These are phyloP conservation scores for Aquatica leii DNA, from an alignment of 2,888 invertebrate species.

Conservation along the genomic window DNA sequence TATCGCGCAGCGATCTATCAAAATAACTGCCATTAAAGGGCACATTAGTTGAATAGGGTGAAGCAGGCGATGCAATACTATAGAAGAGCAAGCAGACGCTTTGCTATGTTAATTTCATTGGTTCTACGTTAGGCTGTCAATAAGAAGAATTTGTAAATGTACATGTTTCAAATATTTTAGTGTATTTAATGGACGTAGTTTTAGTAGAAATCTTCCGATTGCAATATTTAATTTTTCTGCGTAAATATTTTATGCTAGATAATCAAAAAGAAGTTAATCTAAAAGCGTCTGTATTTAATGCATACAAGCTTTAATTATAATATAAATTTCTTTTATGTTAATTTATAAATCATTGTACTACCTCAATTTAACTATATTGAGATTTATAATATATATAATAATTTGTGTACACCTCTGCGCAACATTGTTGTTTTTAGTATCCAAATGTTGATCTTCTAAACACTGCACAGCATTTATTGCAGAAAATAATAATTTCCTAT, in stretches of 20 bases:
- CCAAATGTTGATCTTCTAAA: too few relatives aligned
- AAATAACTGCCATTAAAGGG: constrained; percentile 31
- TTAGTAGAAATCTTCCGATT: constrained; percentile 34
- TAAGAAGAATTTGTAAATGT: constrained; percentile 37
- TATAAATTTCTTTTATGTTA: too few relatives aligned
- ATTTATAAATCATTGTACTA: too few relatives aligned
- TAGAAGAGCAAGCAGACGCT: constrained; percentile 24
- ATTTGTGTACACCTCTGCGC: too few relatives aligned
- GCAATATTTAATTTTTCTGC: constrained; percentile 34
- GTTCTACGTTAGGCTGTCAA: constrained; percentile 35
- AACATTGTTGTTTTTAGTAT: too few relatives aligned
- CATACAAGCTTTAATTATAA: too few relatives aligned
- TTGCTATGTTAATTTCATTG: constrained; percentile 38
- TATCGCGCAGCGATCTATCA: constrained; percentile 27
- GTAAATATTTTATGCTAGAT: constrained; percentile 26
- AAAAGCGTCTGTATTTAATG: too few relatives aligned
- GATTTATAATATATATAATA: too few relatives aligned
- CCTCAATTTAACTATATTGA: too few relatives aligned
- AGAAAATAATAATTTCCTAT: too few relatives aligned
- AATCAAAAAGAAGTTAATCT: too few relatives aligned
- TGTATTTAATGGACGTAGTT: constrained; percentile 33
- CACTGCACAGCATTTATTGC: too few relatives aligned
- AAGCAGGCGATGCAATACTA: constrained; percentile 26
- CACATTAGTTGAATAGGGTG: constrained; percentile 27
- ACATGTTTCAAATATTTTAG: constrained; percentile 36